Evolutionary conservation across 2,797 vertebrate genomes (phyloP), one percentile per base, ranked within the genome.

Genomic region (Scolopax bukidnonensis): DNA sequence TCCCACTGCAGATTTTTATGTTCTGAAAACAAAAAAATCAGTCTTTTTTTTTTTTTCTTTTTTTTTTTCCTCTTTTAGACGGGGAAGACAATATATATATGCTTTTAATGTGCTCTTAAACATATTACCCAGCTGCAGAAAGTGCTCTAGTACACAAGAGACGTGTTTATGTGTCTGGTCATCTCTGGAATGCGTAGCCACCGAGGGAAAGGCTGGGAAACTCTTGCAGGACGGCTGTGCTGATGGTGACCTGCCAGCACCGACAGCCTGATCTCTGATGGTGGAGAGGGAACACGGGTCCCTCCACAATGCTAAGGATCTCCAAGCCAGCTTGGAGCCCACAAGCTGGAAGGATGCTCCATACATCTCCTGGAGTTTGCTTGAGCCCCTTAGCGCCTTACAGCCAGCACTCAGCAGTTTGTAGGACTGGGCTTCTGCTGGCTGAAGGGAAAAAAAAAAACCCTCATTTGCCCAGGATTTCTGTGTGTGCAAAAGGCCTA

Each of bases 111-210:
- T 85, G 81, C 47, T 85, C 84, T 94, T 87, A 0, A 1, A 38
- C 63, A 93, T 93, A 41, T 19, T 82, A 57, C 45, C 71, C 93
- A 90, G 84, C 88, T 95, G 90, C 84, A 89, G 88, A 95, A 77
- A 92, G 61, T 51, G 65, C 54, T 94, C 54, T 61, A 68, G 81
- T 24, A 21, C 75, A 71, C 57, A 57, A 88, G 84, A 92, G 90
- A 90, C 89, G 77, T 89, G 94, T 96, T 94, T 95, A 90, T 92
- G 91, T 79, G 90, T 94, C 95, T 93, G 90, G 84, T 71, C 96
- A 94, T 95, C 80, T 94, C 79, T 93, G 96, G 93, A 96, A 95
- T 95, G 93, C 19, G 30, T 83, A 80, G 89, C 88, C 16, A 12
- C 64, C 0, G 6, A 93, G 89, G 2, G 11, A 93, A 92, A 89